Conservation (phyloP, 2,113 vertebrate species). For the Rhinopomastus cyanomelas region DNA sequence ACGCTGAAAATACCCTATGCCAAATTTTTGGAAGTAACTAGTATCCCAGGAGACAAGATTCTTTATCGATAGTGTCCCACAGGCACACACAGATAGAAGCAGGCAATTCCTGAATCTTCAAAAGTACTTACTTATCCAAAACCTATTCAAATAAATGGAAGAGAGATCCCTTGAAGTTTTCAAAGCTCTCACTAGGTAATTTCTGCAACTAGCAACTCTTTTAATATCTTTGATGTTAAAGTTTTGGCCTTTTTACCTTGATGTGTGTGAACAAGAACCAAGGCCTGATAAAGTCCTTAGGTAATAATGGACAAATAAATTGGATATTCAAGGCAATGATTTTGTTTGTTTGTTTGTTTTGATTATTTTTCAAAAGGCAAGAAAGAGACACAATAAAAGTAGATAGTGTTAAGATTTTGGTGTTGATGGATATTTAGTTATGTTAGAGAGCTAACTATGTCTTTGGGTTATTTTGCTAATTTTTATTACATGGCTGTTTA, state of each 20-base stretch:
- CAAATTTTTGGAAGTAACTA: not conserved
- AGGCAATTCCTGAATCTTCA: not conserved
- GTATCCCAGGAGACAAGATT: not conserved
- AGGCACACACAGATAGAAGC: not conserved
- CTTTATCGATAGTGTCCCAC: not conserved
- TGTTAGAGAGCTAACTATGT: not conserved
- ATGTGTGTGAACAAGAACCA: not conserved
- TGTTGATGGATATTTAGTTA: not conserved
- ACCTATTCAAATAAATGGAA: not conserved
- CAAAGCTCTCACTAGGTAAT: not conserved
- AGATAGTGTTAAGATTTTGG: not conserved
- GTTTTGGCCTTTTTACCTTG: not conserved
- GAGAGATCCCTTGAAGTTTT: not conserved
- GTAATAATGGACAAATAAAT: not conserved
- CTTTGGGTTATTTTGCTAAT: not conserved
- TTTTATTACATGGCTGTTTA: not conserved
- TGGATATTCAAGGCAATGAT: not conserved
- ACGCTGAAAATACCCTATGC: not conserved
- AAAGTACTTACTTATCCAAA: not conserved
- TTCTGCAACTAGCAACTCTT: not conserved
- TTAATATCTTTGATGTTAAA: not conserved
- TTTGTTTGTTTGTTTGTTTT: not conserved
- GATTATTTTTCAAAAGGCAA: not conserved
- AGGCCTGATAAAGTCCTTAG: accelerated
- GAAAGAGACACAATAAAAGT: not conserved